These are phyloP conservation scores for Branchellion lobata DNA, from an alignment of 2,888 invertebrate species.

Conservation along the genomic window DNA sequence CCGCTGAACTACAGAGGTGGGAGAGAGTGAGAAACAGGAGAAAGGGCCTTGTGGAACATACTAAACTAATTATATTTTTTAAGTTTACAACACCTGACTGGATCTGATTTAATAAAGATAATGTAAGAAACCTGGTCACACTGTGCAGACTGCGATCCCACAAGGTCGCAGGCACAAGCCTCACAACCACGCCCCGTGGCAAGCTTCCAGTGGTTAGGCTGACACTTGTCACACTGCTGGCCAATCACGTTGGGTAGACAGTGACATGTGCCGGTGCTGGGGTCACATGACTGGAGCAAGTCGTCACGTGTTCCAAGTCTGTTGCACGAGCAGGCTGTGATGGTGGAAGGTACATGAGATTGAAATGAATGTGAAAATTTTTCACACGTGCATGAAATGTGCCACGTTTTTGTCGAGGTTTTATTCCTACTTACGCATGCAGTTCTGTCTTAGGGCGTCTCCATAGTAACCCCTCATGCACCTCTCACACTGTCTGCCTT, in stretches of 20 bases:
- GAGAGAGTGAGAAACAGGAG: too few relatives aligned
- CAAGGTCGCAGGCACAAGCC: constrained; percentile 84
- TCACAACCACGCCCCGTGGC: constrained; percentile 91
- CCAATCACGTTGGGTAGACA: constrained; percentile 92
- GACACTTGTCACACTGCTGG: constrained; percentile 81
- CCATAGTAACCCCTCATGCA: constrained; percentile 86
- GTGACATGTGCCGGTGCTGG: constrained; percentile 86
- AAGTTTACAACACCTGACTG: background rate
- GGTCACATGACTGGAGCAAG: constrained; percentile 67
- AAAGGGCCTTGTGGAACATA: too few relatives aligned
- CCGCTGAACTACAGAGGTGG: constrained; percentile 87
- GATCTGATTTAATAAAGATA: background rate
- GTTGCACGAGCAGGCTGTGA: constrained; percentile 80
- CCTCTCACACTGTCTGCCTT: constrained; percentile 85
- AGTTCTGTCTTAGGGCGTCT: constrained; percentile 78
- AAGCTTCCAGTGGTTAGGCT: constrained; percentile 90
- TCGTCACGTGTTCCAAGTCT: constrained; percentile 67
- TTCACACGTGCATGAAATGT: constrained; percentile 69
- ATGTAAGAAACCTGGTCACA: constrained; percentile 72
- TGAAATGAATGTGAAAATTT: constrained; percentile 62
- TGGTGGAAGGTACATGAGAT: too few relatives aligned
- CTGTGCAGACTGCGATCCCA: constrained; percentile 77
- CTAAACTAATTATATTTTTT: too few relatives aligned
- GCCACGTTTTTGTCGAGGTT: constrained; percentile 77
- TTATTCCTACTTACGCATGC: constrained; percentile 66